Base-by-base conservation (phyloP, 2,113 vertebrate species). In the Boulengeromyrus knoepffleri region DNA sequence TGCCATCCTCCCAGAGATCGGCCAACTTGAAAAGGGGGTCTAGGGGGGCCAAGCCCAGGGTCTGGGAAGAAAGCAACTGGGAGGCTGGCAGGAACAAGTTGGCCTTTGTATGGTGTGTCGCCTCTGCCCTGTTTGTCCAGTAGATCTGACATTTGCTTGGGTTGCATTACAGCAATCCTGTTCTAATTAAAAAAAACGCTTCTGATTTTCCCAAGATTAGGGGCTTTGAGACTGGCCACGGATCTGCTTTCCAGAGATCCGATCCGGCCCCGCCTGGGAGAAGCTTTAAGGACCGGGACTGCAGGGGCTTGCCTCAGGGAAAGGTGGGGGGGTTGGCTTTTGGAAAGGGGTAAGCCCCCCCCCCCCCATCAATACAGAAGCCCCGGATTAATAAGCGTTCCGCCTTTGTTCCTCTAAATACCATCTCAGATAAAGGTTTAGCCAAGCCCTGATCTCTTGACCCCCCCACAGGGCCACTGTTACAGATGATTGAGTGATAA, bases 111-210 rank as follows among this genome's bases (percentile, higher is more conserved):
- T 92, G 83, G 84, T 91, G 92, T 94, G 88, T 94, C 91, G 91
- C 89, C 86, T 90, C 92, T 93, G 92, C 88, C 89, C 92, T 93
- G 84, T 90, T 94, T 92, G n/a, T 92, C 90, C 92, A 93, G 91
- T 90, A 92, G 93, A 94, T 93, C 92, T 94, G 93, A 92, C 93
- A 95, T 96, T 95, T 94, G 92, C 91, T 92, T 52, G 90, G 92
- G 87, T 94, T 95, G 94, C 88, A 93, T 95, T 95, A 93, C 94
- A 91, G 39, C 93, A 95, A 95, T 95, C 91, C 93, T 91, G 93
- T 93, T 95, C 95, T 96, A 96, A 96, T 96, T 96, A 96, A 96
- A 96, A 87, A 88, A 95, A 95, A 93, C 89, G 21, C 91, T 89
- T 93, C 93, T 95, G 92, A 94, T 93, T 92, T 94, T 94, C 93